These are phyloP conservation scores for Drosophila serrata DNA, from an alignment of 1,140 invertebrate genomes.

Conservation along the genomic window DNA sequence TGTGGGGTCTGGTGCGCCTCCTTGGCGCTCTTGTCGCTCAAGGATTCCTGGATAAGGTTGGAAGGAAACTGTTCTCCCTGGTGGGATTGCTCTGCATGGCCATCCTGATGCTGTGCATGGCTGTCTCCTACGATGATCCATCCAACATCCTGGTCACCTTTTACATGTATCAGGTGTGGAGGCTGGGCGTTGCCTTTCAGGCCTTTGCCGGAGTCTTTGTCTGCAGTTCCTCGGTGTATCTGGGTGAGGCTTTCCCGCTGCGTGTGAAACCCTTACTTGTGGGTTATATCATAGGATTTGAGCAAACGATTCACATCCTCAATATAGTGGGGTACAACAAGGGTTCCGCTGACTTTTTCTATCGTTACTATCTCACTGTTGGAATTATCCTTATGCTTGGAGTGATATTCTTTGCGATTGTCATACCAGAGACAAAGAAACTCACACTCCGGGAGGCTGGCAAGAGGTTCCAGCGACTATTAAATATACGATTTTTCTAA, in stretches of 20 bases:
- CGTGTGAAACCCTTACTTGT: constrained; percentile 56
- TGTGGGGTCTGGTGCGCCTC: constrained; percentile 54
- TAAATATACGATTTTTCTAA: constrained; percentile 46
- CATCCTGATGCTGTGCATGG: constrained; percentile 64
- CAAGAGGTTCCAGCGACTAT: constrained; percentile 38
- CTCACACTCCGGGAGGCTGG: constrained; percentile 50
- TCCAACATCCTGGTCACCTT: constrained; percentile 2
- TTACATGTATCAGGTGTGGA: constrained; percentile 58
- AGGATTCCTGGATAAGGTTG: constrained; percentile 47
- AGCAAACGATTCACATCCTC: constrained; percentile 66
- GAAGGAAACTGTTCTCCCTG: constrained; percentile 57
- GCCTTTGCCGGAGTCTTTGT: constrained; percentile 60
- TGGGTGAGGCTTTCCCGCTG: constrained; percentile 73
- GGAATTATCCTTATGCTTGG: constrained; percentile 60
- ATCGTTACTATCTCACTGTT: constrained; percentile 54
- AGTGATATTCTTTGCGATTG: constrained; percentile 38
- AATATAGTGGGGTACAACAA: constrained; percentile 46
- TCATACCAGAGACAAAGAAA: constrained; percentile 60
- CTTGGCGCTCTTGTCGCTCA: constrained; percentile 47
- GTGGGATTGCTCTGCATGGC: constrained; percentile 56
- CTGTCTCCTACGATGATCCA: constrained; percentile 46
- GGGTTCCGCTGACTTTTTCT: constrained; percentile 25
- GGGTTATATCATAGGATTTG: constrained; percentile 49
- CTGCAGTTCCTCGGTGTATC: constrained; percentile 47
- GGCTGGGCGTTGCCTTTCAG: constrained; percentile 53